Conservation (phyloP, 35 echinoderm and acorn worm genomes). For the Heliocidaris erythrogramma region DNA sequence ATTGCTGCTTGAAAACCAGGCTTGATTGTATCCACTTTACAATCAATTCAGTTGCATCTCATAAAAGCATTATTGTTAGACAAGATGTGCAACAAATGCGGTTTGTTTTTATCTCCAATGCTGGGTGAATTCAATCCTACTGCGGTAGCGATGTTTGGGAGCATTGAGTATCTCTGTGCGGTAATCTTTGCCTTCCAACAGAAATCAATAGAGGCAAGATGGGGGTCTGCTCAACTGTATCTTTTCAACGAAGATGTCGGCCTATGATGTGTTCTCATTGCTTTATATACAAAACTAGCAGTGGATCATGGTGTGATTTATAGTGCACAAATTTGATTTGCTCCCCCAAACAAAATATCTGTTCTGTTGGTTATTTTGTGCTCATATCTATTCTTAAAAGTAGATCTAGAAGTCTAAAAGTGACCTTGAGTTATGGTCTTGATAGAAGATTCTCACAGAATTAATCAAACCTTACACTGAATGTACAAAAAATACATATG, state of each 20-base stretch:
- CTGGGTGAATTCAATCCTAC: slow-evolving; percentile 20
- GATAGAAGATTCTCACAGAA: too few species aligned
- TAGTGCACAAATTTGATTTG: neutral
- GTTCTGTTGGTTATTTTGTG: neutral
- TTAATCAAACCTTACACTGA: too few species aligned
- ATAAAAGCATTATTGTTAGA: slow-evolving; percentile 13
- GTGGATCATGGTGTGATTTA: neutral
- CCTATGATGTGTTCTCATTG: neutral
- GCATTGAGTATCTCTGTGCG: slow-evolving; percentile 30
- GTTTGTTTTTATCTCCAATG: slow-evolving; percentile 3
- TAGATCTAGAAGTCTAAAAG: neutral
- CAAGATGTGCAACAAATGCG: neutral
- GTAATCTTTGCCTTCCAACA: slow-evolving; percentile 51
- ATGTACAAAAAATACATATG: too few species aligned
- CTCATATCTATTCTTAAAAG: neutral
- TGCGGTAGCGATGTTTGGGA: slow-evolving; percentile 8
- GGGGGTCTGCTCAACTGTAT: slow-evolving; percentile 19
- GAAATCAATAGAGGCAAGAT: slow-evolving; percentile 46
- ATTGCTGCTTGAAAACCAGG: neutral
- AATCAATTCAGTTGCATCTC: slow-evolving; percentile 4
- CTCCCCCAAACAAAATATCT: neutral
- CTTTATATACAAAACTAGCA: neutral
- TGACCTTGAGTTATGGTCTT: too few species aligned
- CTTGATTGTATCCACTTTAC: neutral
- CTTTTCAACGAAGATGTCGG: neutral